phyloP scores from a whole-genome alignment of 2,113 vertebrate species.

The Xyrauchen texanus region DNA sequence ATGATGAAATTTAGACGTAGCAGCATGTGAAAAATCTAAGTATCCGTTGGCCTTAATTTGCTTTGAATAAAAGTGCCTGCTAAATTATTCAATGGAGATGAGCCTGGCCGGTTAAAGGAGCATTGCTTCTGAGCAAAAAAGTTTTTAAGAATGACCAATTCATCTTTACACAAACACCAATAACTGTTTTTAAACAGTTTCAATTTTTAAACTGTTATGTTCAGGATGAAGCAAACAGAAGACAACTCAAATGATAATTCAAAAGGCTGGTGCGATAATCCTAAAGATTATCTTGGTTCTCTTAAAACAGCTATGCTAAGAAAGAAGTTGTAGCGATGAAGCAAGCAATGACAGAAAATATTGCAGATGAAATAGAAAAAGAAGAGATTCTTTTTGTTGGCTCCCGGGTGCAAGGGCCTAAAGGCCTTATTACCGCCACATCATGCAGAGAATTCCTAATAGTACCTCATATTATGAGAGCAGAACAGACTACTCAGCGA shows the following conservation, averaged over 20 bases:
- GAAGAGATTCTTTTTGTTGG: conserved; percentile 9
- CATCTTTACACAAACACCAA: not conserved
- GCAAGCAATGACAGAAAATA: not conserved
- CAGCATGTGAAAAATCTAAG: too few relatives aligned
- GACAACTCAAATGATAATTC: too few relatives aligned
- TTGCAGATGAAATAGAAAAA: conserved; percentile 21
- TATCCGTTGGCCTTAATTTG: too few relatives aligned
- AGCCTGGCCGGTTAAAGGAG: too few relatives aligned
- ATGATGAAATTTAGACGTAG: too few relatives aligned
- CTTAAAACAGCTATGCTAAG: not conserved
- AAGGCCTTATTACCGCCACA: conserved; percentile 26
- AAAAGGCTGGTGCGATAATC: not conserved
- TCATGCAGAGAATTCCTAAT: conserved; percentile 45
- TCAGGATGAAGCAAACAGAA: not conserved
- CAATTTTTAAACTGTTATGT: too few relatives aligned
- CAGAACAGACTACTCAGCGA: conserved; percentile 47
- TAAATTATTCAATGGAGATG: too few relatives aligned
- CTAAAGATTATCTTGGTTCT: not conserved
- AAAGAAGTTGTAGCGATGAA: not conserved
- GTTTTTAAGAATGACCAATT: too few relatives aligned
- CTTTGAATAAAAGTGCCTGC: too few relatives aligned
- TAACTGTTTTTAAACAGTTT: too few relatives aligned
- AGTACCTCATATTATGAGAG: conserved; percentile 40
- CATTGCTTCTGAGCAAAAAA: too few relatives aligned
- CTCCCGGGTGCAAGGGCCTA: conserved; percentile 1